Base-by-base conservation (phyloP, 2,113 vertebrate genomes). In the Boleophthalmus pectinirostris region DNA sequence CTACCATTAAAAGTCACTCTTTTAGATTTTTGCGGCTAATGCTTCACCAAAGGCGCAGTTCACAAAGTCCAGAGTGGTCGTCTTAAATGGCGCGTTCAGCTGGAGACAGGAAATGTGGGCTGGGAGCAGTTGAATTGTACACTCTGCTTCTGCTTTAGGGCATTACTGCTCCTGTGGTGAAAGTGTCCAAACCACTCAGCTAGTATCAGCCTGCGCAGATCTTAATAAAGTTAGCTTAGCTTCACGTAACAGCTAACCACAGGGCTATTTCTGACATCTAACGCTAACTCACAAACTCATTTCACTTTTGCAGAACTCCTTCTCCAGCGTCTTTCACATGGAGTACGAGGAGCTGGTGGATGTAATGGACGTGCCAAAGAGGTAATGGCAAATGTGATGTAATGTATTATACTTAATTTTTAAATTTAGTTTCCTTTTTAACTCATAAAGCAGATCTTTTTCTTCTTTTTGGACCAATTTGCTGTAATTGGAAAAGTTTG, bases 311-410 rank as follows among this genome's bases (percentile, higher is more conserved):
- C 91, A 98, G 97, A 96, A 98, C 87, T 95, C 96, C 29, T 99
- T 99, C 92, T 97, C 97, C 82, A 96, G 96, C 56, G 95, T 98
- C 73, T 99, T 99, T 89, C 96, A 99, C 86, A 99, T 98, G 97
- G 96, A 97, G 78, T 94, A 94, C 63, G 94, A 98, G 58, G 95
- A 96, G 77, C 87, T 96, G 35, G 84, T 89, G 49, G 92, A 95
- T 69, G 83, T 93, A 51, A 66, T 93, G 16, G 93, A 95, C 49
- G 72, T 85, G 29, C 72, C 94, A 66, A 95, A 94, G 87, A 96
- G 97, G 97, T 99, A 96, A 95, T 73, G 20, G 4, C 11, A 65
- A 56, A 61, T 29, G 23, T 29, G 21, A 24, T 20, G 11, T 57
- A 10, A 49, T 51, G 7, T 43, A 20, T 20, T 51, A 51, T 51